These are phyloP conservation scores for Grammomys surdaster DNA, from an alignment of 2,113 vertebrate genomes.

Conservation along the genomic window DNA sequence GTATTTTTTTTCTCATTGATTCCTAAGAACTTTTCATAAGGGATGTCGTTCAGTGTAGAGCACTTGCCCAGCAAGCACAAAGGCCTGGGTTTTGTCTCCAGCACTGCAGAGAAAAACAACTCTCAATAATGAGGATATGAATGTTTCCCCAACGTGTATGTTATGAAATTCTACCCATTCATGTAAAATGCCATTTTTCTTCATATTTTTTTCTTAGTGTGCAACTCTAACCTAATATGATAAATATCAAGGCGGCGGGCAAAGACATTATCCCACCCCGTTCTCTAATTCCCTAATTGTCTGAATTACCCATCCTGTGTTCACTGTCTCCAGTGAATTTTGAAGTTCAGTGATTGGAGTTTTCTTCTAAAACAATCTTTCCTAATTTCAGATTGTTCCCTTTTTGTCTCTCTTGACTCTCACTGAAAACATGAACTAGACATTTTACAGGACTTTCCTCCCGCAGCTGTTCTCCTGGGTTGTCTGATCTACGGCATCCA, in stretches of 20 bases:
- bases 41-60: background rate
- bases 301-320: constrained; percentile 3
- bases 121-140: background rate
- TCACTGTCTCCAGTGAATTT: background rate
- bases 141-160: background rate
- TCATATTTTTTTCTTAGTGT: constrained; percentile 19
- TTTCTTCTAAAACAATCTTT: constrained; percentile 40
- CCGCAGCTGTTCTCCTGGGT: background rate
- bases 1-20: background rate
- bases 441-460: constrained; percentile 31
- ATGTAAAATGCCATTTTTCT: background rate
- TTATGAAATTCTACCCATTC: background rate
- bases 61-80: background rate
- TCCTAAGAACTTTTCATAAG: constrained; percentile 23
- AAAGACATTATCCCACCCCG: background rate
- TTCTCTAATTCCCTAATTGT: constrained; percentile 10
- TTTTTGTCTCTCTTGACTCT: background rate
- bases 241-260: background rate
- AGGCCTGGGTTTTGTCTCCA: background rate
- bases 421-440: background rate
- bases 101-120: background rate
- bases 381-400: background rate
- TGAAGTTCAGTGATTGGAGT: constrained; percentile 24
- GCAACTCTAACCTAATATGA: background rate
- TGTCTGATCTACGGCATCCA: background rate